Evolutionary conservation across 2,797 vertebrate genomes (phyloP).

Genomic region (Epinephelus malabaricus): DNA sequence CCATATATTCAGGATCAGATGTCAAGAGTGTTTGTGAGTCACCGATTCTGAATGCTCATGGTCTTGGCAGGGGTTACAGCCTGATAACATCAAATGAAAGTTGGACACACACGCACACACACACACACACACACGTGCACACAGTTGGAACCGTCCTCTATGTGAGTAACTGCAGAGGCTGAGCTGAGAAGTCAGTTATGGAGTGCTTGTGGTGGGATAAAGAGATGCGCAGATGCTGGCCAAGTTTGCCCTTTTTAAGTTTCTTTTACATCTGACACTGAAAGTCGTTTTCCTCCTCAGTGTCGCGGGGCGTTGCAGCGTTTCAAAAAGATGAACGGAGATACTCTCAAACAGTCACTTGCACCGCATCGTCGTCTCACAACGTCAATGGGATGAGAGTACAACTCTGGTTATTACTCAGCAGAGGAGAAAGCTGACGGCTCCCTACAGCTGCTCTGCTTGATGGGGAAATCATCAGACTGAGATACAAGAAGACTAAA

Average conservation of each 20-base stretch:
- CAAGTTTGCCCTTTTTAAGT: slow-evolving; percentile 27
- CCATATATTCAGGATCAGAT: slow-evolving; percentile 49
- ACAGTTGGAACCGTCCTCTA: slow-evolving; percentile 30
- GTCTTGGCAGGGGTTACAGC: slow-evolving; percentile 55
- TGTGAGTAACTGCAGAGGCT: slow-evolving; percentile 49
- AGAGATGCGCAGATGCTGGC: slow-evolving; percentile 19
- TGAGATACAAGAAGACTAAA: slow-evolving; percentile 6
- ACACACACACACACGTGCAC: not conserved
- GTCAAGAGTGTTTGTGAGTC: slow-evolving; percentile 60
- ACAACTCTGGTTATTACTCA: slow-evolving; percentile 66
- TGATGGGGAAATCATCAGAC: not conserved
- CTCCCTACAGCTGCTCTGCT: slow-evolving; percentile 32
- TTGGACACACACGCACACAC: slow-evolving; percentile 23
- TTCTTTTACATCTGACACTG: slow-evolving; percentile 37
- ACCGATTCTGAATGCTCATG: slow-evolving; percentile 40
- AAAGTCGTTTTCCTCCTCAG: slow-evolving; percentile 33
- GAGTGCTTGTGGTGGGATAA: slow-evolving; percentile 26
- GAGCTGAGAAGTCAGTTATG: slow-evolving; percentile 59
- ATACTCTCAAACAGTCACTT: slow-evolving; percentile 60
- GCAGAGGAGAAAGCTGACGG: slow-evolving; percentile 60
- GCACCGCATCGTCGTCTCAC: slow-evolving; percentile 47
- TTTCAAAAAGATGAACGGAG: slow-evolving; percentile 58
- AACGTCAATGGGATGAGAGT: slow-evolving; percentile 59
- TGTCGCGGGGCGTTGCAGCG: slow-evolving; percentile 23
- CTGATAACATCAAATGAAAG: slow-evolving; percentile 61